These are phyloP conservation scores for Agonum fuliginosum DNA, from an alignment of 2,888 invertebrate species.

Conservation along the genomic window DNA sequence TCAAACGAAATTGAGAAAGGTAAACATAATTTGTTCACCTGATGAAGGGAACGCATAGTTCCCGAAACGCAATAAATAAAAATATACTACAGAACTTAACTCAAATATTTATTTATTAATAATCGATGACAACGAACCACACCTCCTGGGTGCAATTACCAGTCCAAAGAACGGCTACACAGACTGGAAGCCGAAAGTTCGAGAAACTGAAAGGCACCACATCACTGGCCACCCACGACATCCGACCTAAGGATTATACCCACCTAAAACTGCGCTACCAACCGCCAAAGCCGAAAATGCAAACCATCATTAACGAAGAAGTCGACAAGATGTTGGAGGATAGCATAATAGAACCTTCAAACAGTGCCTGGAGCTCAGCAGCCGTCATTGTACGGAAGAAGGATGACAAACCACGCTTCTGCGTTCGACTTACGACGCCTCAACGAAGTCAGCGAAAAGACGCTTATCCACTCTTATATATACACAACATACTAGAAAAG, in stretches of 20 bases:
- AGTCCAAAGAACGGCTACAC: too few relatives aligned
- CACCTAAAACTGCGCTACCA: slow-evolving; percentile 59
- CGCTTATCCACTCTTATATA: slow-evolving; percentile 61
- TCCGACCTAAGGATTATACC: not conserved
- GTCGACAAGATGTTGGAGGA: slow-evolving; percentile 59
- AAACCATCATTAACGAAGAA: slow-evolving; percentile 50
- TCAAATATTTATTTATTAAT: too few relatives aligned
- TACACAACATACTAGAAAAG: slow-evolving; percentile 56
- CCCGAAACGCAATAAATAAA: too few relatives aligned
- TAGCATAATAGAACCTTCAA: slow-evolving; percentile 60
- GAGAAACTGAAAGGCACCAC: not conserved
- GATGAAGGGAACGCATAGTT: too few relatives aligned
- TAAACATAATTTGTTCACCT: too few relatives aligned
- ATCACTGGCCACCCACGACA: not conserved
- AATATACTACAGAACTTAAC: too few relatives aligned
- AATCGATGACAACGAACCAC: too few relatives aligned
- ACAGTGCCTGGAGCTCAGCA: slow-evolving; percentile 61
- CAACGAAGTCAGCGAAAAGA: slow-evolving; percentile 60
- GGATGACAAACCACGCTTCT: slow-evolving; percentile 51
- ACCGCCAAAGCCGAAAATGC: slow-evolving; percentile 57
- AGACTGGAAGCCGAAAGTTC: too few relatives aligned
- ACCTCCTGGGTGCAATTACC: too few relatives aligned
- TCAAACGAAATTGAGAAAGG: too few relatives aligned
- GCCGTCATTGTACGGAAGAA: slow-evolving; percentile 58
- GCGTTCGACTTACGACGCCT: slow-evolving; percentile 62